Evolutionary conservation across 2,888 invertebrate genomes (phyloP).

Genomic region (Amiota communis): DNA sequence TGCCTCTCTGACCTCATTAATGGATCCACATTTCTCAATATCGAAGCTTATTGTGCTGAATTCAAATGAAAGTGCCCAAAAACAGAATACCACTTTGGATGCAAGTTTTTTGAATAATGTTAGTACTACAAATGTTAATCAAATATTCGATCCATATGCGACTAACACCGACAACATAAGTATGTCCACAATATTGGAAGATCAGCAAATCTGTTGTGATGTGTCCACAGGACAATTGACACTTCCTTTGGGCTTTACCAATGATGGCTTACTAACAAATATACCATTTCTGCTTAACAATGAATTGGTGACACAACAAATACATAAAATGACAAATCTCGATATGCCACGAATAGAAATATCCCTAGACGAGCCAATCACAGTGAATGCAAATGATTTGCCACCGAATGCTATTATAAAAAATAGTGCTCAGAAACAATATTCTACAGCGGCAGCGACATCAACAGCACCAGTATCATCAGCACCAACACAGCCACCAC

Average conservation of each 20-base stretch:
- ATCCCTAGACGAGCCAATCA: constrained; percentile 63
- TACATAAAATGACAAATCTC: constrained; percentile 57
- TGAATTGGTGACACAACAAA: constrained; percentile 64
- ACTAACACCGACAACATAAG: not conserved
- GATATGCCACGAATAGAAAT: constrained; percentile 66
- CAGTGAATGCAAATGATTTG: constrained; percentile 61
- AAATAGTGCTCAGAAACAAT: constrained; percentile 57
- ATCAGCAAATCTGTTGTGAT: constrained; percentile 65
- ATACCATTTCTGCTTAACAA: constrained; percentile 67
- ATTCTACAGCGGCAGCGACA: no score
- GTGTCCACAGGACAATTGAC: constrained; percentile 65
- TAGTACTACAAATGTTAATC: constrained; percentile 45
- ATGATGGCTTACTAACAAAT: constrained; percentile 64
- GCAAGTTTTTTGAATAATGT: constrained; percentile 28
- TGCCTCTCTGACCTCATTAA: constrained; percentile 56
- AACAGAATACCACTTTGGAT: constrained; percentile 41
- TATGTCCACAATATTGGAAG: constrained; percentile 38
- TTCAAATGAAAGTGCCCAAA: constrained; percentile 68
- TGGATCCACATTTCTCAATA: constrained; percentile 69
- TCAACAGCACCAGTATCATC: no score
- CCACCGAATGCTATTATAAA: constrained; percentile 66
- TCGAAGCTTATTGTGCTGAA: constrained; percentile 71
- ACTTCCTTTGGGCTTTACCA: constrained; percentile 64
- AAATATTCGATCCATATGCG: constrained; percentile 41
- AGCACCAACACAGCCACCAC: not conserved